Percentiles rank a stretch among this genome's conserved stretches.
phyloP scores from a whole-genome alignment of 2,113 vertebrate genomes.

The Pseudorasbora parva region DNA sequence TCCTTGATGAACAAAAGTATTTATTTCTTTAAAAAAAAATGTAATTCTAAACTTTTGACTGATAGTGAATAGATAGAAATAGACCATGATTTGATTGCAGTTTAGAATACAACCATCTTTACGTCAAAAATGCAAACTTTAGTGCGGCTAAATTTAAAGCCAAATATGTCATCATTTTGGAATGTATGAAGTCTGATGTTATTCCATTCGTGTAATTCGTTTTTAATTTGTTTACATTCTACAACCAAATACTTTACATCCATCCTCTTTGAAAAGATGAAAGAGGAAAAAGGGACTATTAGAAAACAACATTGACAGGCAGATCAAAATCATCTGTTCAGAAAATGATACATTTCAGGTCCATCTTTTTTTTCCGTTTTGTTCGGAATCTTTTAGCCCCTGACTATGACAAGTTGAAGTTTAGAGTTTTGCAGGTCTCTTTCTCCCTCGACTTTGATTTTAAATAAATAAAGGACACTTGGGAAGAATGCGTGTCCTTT shows the following conservation, averaged over 20 bases:
- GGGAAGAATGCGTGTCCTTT: constrained; percentile 56
- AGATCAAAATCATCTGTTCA: background rate
- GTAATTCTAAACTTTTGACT: background rate
- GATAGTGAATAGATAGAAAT: background rate
- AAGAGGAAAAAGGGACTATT: background rate
- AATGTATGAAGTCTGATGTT: constrained; percentile 1
- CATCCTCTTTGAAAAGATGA: background rate
- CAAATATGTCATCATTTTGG: background rate
- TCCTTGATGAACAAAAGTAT: too few species aligned
- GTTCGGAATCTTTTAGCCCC: background rate
- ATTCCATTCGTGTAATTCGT: background rate
- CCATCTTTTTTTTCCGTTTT: constrained; percentile 19
- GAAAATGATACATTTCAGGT: background rate
- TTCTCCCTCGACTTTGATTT: constrained; percentile 63
- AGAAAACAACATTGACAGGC: background rate
- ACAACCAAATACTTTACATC: constrained; percentile 17
- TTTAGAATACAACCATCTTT: background rate
- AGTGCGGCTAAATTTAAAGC: background rate
- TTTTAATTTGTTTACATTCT: constrained; percentile 22
- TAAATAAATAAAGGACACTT: constrained; percentile 64
- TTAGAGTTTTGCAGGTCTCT: constrained; percentile 69
- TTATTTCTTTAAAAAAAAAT: background rate
- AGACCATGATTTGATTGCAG: background rate
- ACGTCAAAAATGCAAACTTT: background rate
- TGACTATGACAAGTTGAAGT: constrained; percentile 28